Evolutionary conservation across 2,797 vertebrate species (phyloP), one percentile per base, ranked within the genome.

Genomic region (Eleutherodactylus coqui): DNA sequence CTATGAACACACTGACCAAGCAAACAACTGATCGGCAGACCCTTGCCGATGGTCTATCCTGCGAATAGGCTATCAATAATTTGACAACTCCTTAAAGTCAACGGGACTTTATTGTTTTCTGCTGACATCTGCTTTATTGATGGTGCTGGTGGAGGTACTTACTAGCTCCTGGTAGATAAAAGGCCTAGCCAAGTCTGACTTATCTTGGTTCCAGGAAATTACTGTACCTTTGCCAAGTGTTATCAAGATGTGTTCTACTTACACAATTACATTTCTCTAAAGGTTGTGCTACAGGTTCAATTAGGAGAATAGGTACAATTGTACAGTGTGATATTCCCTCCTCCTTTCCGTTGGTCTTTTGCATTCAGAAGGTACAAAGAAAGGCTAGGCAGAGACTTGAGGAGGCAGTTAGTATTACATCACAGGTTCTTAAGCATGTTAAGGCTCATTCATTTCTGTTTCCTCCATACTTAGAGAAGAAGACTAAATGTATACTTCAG

Each of bases 261-360:
- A 76, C 34, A 41, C 72, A 81, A 80, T 47, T 72, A 49, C 53
- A 36, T 3, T 49, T 45, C 36, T n/a, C 27, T 36, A 6, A 47
- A 69, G 78, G 60, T 82, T 67, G 64, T 45, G 62, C 82, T 86
- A 78, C 85, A 77, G 79, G 85, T 77, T 87, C 36, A 27, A 27
- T 60, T 7, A 7, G 24, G 27, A 79, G 17, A 64, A 45, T 1
- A 9, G 21, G 36, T 78, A 51, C 53, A 19, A n/a, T 79, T 43
- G 45, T 60, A 58, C 29, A 11, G 16, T 36, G 55, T 34, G 34
- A 38, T 73, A 38, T 53, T 72, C 75, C 80, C 69, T 79, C 55
- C 38, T 79, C 14, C 79, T 75, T 84, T 62, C 86, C 29, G 76
- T 87, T 84, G 86, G 53, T 79, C 60, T 75, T 51, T 80, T 79